Evolutionary conservation across 2,888 invertebrate genomes (phyloP).

Genomic region (Sceliomorpha sp.): DNA sequence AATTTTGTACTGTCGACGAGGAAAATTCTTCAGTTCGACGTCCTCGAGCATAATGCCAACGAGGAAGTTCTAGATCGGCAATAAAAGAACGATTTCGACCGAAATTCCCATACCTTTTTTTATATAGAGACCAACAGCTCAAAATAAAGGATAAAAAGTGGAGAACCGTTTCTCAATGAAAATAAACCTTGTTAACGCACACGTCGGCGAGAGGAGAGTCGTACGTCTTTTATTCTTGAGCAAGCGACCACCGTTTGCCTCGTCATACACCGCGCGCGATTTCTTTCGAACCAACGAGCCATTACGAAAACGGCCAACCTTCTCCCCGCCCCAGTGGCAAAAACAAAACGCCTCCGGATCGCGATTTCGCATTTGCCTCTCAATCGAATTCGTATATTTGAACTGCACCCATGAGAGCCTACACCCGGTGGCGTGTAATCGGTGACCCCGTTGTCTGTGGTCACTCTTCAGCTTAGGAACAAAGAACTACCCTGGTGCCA

Average conservation of each 20-base stretch:
- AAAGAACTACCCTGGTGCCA: constrained; percentile 66
- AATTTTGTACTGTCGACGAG: too few species aligned
- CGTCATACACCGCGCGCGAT: constrained; percentile 57
- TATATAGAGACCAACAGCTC: too few species aligned
- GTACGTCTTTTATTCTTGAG: constrained; percentile 28
- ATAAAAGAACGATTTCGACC: too few species aligned
- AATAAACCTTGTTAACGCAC: constrained; percentile 31
- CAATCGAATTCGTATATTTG: constrained; percentile 65
- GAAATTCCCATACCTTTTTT: too few species aligned
- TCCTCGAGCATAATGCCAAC: too few species aligned
- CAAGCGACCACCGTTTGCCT: constrained; percentile 36
- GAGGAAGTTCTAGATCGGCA: too few species aligned
- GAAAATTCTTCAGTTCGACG: too few species aligned
- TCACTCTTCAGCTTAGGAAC: constrained; percentile 70
- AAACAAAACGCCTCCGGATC: constrained; percentile 79
- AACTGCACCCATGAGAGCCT: constrained; percentile 61
- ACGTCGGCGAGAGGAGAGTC: constrained; percentile 13
- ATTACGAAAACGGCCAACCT: constrained; percentile 77
- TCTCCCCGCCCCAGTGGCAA: constrained; percentile 75
- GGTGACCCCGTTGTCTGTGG: constrained; percentile 76
- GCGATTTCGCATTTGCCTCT: constrained; percentile 66
- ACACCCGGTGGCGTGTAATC: constrained; percentile 71
- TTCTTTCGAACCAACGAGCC: constrained; percentile 74
- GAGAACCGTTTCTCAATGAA: constrained; percentile 6
- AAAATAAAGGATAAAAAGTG: not conserved